Conservation (phyloP, 2,888 invertebrate genomes). For the Cantharis lateralis region DNA sequence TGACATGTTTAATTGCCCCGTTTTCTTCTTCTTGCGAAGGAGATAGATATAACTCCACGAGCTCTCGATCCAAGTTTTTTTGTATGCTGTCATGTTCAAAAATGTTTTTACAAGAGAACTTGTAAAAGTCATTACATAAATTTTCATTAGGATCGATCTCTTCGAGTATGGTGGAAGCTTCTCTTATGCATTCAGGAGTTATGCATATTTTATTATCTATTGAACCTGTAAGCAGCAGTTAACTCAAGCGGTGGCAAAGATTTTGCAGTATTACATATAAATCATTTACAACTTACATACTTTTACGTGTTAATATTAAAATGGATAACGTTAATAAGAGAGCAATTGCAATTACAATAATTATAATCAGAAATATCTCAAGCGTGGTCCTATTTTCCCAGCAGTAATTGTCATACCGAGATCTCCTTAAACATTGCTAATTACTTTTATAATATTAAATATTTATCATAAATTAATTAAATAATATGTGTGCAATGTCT, state of each 20-base stretch:
- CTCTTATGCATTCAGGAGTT: slow-evolving; percentile 64
- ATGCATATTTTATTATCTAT: background rate
- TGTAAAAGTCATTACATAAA: slow-evolving; percentile 78
- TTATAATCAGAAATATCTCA: background rate
- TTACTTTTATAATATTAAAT: background rate
- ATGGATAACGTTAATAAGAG: background rate
- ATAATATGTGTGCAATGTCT: background rate
- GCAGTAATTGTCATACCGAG: background rate
- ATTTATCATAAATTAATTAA: background rate
- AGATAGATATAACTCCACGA: slow-evolving; percentile 19
- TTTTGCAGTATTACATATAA: background rate
- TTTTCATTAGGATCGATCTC: slow-evolving; percentile 69
- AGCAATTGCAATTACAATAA: background rate
- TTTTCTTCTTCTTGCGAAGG: slow-evolving; percentile 21
- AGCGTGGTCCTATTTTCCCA: background rate
- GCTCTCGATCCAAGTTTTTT: background rate
- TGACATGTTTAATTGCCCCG: slow-evolving; percentile 30
- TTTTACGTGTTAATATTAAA: background rate
- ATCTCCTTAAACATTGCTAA: background rate
- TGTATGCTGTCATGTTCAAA: background rate
- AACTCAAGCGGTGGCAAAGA: background rate
- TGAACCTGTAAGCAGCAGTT: background rate
- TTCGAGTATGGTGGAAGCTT: slow-evolving; percentile 69
- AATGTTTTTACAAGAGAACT: slow-evolving; percentile 13
- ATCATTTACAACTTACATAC: slow-evolving; percentile 2